These are phyloP conservation scores for Trichosurus vulpecula DNA, from an alignment of 2,797 vertebrate species.

Conservation along the genomic window DNA sequence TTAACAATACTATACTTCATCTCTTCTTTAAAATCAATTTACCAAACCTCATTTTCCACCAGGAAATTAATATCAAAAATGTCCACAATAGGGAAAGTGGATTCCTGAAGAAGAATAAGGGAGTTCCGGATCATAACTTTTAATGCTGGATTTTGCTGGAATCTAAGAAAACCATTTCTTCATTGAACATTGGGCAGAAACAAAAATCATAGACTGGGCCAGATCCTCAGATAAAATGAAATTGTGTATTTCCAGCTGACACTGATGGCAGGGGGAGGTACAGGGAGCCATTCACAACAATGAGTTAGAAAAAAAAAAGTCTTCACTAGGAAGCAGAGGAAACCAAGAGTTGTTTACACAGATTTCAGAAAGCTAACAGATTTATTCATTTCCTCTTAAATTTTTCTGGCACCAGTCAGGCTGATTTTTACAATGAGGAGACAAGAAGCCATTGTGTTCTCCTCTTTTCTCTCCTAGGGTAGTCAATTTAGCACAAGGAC, in stretches of 20 bases:
- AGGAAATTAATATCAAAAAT: conserved; percentile 53
- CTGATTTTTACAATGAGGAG: conserved; percentile 49
- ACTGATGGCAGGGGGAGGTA: not conserved
- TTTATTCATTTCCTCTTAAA: conserved; percentile 59
- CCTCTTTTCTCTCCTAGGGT: conserved; percentile 36
- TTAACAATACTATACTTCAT: conserved; percentile 5
- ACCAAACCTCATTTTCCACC: conserved; percentile 51
- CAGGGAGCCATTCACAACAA: conserved; percentile 62
- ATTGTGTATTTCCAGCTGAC: conserved; percentile 15
- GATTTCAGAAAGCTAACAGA: conserved; percentile 53
- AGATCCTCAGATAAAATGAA: conserved; percentile 44
- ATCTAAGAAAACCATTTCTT: conserved; percentile 28
- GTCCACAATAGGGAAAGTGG: conserved; percentile 43
- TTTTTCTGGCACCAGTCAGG: conserved; percentile 41
- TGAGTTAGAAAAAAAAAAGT: not conserved
- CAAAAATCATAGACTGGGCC: conserved; percentile 9
- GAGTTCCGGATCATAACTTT: conserved; percentile 51
- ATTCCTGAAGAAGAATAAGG: conserved; percentile 9
- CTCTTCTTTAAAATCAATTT: conserved; percentile 30
- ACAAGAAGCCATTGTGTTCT: conserved; percentile 44
- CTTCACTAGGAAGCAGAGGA: conserved; percentile 67
- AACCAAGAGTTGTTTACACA: conserved; percentile 65
- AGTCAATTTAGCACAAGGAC: not conserved
- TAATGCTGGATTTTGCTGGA: conserved; percentile 16
- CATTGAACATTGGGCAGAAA: conserved; percentile 32